A percentile compares a stretch with the other conserved stretches of the same genome.
These are phyloP conservation scores for Pseudotriccus pelzelni DNA, from an alignment of 2,797 vertebrate genomes.

Conservation along the genomic window DNA sequence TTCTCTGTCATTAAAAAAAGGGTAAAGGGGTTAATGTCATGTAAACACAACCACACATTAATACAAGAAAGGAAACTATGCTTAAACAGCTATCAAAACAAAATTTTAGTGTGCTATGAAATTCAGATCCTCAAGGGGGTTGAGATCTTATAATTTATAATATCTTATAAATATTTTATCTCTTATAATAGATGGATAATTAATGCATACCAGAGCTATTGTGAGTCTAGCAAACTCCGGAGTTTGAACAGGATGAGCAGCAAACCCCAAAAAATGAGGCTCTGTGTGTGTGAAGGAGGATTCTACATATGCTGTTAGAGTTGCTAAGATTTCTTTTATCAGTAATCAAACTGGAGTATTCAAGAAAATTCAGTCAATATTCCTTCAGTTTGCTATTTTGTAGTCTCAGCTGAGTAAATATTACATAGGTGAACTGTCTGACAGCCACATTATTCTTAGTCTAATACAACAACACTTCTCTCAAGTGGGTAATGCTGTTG, in stretches of 20 bases:
- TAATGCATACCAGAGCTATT: neutral
- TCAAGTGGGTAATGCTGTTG: neutral
- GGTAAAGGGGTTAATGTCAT: neutral
- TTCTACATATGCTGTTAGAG: neutral
- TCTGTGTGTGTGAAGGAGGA: neutral
- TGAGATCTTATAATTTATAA: neutral
- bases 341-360: neutral
- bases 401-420: neutral
- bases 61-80: neutral
- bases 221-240: neutral
- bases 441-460: neutral
- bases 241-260: neutral
- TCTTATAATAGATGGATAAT: too few species aligned
- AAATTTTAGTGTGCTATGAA: neutral
- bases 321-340: neutral
- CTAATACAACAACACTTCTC: neutral
- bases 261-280: neutral
- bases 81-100: neutral
- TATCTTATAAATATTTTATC: too few species aligned
- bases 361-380: neutral
- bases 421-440: neutral
- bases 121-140: neutral
- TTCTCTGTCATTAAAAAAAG: neutral
- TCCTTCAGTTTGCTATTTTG: neutral
- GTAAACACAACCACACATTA: neutral